These are phyloP conservation scores for Ictidomys tridecemlineatus DNA, from an alignment of 2,113 vertebrate genomes.

Conservation along the genomic window DNA sequence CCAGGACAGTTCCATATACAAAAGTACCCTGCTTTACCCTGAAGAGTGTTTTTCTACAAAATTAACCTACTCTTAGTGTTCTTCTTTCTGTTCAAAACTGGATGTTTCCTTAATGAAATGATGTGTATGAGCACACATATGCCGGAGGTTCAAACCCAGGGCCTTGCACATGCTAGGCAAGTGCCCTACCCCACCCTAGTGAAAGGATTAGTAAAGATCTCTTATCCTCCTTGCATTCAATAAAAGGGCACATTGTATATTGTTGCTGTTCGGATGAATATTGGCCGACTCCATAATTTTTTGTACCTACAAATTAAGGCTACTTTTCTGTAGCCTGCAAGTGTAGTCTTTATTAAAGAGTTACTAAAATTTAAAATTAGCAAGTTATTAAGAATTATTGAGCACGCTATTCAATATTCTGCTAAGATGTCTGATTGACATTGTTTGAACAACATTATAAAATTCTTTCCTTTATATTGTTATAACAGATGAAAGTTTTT, in stretches of 20 bases:
- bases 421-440: background rate
- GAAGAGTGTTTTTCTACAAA: background rate
- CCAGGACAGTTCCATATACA: background rate
- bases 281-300: background rate
- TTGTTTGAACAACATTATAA: background rate
- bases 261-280: constrained; percentile 34
- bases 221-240: background rate
- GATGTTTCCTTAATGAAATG: background rate
- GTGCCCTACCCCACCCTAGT: background rate
- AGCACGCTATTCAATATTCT: background rate
- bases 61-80: background rate
- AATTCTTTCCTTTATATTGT: background rate
- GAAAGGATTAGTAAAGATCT: background rate
- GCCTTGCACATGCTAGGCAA: background rate
- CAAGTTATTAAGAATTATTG: constrained; percentile 14
- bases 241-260: background rate
- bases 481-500: background rate
- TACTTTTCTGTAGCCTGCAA: background rate
- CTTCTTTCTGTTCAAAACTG: background rate
- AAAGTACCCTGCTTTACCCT: background rate
- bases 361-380: constrained; percentile 38
- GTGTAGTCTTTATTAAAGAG: background rate
- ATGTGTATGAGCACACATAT: background rate
- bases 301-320: background rate
- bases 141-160: background rate